These are phyloP conservation scores for Oriolus oriolus DNA, from an alignment of 2,113 vertebrate genomes.

Conservation along the genomic window DNA sequence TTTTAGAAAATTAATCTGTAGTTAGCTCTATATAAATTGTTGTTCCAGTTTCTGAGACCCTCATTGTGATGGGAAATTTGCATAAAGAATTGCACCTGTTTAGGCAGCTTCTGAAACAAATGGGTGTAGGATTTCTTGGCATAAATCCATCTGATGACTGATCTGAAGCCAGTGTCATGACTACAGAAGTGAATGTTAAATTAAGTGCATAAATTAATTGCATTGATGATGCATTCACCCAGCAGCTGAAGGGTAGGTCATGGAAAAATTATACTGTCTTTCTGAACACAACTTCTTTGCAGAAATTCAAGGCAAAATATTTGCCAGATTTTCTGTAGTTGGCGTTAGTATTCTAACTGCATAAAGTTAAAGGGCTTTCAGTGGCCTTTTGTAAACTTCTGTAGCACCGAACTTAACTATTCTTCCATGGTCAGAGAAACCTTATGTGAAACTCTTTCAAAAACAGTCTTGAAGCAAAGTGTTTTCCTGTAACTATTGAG, in stretches of 20 bases:
- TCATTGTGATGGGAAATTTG: conserved; percentile 17
- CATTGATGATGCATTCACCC: background rate
- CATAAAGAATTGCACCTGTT: conserved; percentile 46
- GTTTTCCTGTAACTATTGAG: conserved; percentile 16
- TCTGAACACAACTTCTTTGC: background rate
- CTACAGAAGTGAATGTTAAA: conserved; percentile 13
- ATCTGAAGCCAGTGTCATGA: background rate
- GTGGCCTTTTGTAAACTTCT: conserved; percentile 21
- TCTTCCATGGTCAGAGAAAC: conserved; percentile 39
- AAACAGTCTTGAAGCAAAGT: conserved; percentile 4
- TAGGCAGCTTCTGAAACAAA: conserved; percentile 53
- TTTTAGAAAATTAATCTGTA: conserved; percentile 16
- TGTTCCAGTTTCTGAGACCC: background rate
- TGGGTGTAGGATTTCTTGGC: conserved; percentile 18
- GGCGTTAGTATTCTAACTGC: conserved; percentile 10
- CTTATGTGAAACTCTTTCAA: background rate
- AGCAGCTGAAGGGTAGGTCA: background rate
- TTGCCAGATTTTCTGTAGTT: background rate
- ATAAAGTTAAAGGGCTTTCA: background rate
- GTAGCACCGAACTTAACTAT: conserved; percentile 8
- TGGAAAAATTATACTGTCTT: background rate
- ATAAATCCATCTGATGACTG: background rate
- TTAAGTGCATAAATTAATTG: background rate
- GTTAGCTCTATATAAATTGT: background rate
- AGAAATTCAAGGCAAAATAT: background rate